Evolutionary conservation across 2,113 vertebrate species (phyloP), one percentile per base, ranked within the genome.

Genomic region (Centropristis striata): DNA sequence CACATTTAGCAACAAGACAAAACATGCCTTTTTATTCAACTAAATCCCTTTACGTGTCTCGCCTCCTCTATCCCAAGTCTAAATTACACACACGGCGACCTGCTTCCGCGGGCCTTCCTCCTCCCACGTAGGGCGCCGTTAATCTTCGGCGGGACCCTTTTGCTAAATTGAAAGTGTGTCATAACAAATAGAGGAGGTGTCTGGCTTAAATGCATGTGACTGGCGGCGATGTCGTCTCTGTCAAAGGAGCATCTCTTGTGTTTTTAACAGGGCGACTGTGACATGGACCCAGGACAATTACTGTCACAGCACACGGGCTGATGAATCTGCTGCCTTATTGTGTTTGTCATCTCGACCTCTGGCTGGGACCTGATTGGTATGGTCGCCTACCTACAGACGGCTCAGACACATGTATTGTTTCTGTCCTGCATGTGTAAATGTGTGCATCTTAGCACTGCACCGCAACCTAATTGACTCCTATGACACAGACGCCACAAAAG

Each of bases 91-190:
- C 65, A n/a, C 57, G 18, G 36, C 8, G 37, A 66, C 71, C 75
- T 69, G 36, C 61, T 54, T 51, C 75, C 80, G 36, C 41, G 39
- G 27, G 61, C 54, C 59, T 53, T 42, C 80, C 41, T 54, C 74
- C 74, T 61, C 74, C 75, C 69, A 54, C 60, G 1, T 11, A 70
- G 75, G 75, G 46, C 77, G 73, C 70, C 28, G 65, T 67, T 85
- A 87, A 83, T 90, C 83, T 84, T 75, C 23, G 0, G 5, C 20
- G 82, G 81, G 81, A 67, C 49, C 75, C 54, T 74, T 64, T 76
- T 81, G 81, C 78, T 71, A 90, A 94, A 93, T 88, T 90, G 90
- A 92, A 93, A 93, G 85, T 86, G 86, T 90, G 91, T 92, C 91
- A 92, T 84, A 89, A 90, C 88, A 90, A 88, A 91, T 90, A 67